phyloP scores from a whole-genome alignment of 2,888 invertebrate genomes.

The Sphaerophoria rueppellii region DNA sequence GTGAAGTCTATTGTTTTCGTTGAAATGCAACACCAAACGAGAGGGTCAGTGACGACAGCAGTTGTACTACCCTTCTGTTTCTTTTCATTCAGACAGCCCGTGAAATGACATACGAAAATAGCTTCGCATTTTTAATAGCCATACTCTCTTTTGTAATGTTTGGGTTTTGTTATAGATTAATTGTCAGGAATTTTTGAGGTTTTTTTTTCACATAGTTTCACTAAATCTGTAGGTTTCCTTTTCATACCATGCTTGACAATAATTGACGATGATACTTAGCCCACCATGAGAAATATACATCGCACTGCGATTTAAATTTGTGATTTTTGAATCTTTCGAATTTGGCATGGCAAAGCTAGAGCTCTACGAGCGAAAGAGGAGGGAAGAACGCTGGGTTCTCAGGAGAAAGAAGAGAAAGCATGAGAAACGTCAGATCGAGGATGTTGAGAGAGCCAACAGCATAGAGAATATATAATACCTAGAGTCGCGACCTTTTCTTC shows the following conservation, averaged over 20 bases:
- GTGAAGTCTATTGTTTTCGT: slow-evolving; percentile 66
- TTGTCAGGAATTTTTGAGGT: slow-evolving; percentile 24
- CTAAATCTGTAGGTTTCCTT: not conserved
- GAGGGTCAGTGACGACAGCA: slow-evolving; percentile 71
- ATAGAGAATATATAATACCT: too few relatives aligned
- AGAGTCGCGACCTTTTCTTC: too few relatives aligned
- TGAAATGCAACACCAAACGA: slow-evolving; percentile 72
- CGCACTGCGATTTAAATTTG: too few relatives aligned
- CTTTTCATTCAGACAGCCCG: slow-evolving; percentile 39
- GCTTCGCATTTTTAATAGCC: slow-evolving; percentile 36
- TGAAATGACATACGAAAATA: slow-evolving; percentile 63
- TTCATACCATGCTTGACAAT: not conserved
- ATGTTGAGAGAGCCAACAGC: too few relatives aligned
- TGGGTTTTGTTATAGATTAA: slow-evolving; percentile 37
- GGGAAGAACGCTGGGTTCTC: too few relatives aligned
- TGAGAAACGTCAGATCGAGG: too few relatives aligned
- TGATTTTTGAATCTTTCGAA: too few relatives aligned
- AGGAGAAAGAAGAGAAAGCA: too few relatives aligned
- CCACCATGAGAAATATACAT: too few relatives aligned
- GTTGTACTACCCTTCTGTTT: slow-evolving; percentile 53
- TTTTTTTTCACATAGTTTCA: slow-evolving; percentile 9
- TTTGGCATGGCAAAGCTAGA: too few relatives aligned
- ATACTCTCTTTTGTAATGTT: slow-evolving; percentile 3
- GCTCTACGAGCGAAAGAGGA: too few relatives aligned
- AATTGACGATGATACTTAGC: too few relatives aligned